phyloP scores from a whole-genome alignment of 2,113 vertebrate species.

The Mormoops blainvillei region DNA sequence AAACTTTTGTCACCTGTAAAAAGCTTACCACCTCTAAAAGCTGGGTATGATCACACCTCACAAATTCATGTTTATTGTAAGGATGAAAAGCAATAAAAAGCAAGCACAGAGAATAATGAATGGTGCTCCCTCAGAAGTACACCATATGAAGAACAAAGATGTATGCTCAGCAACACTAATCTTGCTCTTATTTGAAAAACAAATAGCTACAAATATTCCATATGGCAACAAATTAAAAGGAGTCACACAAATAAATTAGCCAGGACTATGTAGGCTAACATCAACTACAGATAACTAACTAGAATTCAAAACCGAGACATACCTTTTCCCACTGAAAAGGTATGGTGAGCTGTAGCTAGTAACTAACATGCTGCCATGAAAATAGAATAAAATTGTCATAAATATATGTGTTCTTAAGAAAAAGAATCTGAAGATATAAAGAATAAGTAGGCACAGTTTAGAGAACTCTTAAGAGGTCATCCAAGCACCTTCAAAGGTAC shows the following conservation, averaged over 20 bases:
- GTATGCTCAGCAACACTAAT: neutral
- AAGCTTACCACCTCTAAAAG: neutral
- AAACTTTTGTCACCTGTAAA: neutral
- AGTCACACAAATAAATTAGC: neutral
- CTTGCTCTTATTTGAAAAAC: neutral
- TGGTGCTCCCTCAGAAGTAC: neutral
- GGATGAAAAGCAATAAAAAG: neutral
- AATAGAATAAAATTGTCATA: neutral
- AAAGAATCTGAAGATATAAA: neutral
- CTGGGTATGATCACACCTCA: neutral
- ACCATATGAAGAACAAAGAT: neutral
- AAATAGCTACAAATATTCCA: constrained; percentile 2
- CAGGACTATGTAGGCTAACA: neutral
- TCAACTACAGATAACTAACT: neutral
- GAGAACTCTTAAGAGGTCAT: neutral
- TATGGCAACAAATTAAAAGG: neutral
- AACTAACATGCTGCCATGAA: neutral
- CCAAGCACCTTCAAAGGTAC: neutral
- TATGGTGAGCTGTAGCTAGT: neutral
- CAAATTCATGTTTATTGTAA: neutral
- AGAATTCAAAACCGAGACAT: constrained; percentile 12
- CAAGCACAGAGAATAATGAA: neutral
- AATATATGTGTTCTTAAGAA: neutral
- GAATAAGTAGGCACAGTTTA: neutral
- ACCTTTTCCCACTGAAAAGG: neutral